A percentile compares a stretch with the other conserved stretches of the same genome.
Conservation (phyloP, 1,140 invertebrate species). For the Oreohelix idahoensis region DNA sequence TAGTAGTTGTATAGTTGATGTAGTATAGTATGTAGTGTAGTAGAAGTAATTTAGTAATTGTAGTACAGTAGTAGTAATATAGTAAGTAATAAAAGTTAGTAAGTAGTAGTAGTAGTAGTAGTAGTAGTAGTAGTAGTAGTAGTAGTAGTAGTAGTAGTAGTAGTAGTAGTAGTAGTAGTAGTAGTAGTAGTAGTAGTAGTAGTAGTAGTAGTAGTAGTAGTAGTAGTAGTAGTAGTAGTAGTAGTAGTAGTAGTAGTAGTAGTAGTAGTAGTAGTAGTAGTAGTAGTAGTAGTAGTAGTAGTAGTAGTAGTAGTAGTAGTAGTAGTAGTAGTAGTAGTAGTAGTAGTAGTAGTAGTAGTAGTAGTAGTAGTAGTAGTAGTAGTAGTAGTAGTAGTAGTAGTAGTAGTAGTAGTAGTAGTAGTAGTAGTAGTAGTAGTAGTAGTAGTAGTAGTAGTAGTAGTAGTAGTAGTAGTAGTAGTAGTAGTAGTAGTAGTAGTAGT, state of each 20-base stretch:
- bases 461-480: background rate
- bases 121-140: no score
- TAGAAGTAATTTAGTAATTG: no score
- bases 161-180: no score
- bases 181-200: no score
- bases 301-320: conserved; percentile 1
- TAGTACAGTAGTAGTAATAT: background rate
- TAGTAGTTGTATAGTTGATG: no score
- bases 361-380: background rate
- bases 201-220: no score
- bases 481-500: background rate
- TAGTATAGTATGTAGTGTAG: no score
- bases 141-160: no score
- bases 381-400: background rate
- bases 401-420: conserved; percentile 7
- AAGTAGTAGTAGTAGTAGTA: no score
- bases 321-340: background rate
- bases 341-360: background rate
- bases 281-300: conserved; percentile 1
- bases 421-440: background rate
- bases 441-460: background rate
- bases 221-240: no score
- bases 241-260: background rate
- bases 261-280: conserved; percentile 3
- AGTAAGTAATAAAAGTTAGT: no score